phyloP scores from a whole-genome alignment of 1,140 invertebrate species.

The Diachasmimorpha longicaudata region DNA sequence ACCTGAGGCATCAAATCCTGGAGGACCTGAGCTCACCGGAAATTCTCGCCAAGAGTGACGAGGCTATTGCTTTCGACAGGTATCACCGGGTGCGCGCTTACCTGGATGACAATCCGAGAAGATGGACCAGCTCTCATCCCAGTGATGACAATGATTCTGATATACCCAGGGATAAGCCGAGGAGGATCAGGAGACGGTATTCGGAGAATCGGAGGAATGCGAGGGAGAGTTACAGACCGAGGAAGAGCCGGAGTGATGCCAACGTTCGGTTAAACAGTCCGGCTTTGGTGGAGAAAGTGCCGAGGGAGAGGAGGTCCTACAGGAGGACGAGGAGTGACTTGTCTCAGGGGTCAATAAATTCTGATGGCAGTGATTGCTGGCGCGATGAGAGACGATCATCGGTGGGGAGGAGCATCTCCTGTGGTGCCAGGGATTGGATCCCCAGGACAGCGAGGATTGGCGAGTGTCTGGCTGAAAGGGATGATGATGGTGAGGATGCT shows the following conservation, averaged over 20 bases:
- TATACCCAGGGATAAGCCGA: conserved; percentile 11
- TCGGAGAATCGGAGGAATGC: conserved; percentile 20
- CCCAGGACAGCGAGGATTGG: background rate
- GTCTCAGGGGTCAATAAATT: conserved; percentile 26
- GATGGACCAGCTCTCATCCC: background rate
- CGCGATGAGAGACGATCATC: too few relatives aligned
- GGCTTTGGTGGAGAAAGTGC: background rate
- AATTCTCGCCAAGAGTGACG: conserved; percentile 29
- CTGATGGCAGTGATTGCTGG: background rate
- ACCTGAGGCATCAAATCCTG: conserved; percentile 46
- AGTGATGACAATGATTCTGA: background rate
- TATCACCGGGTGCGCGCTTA: conserved; percentile 44
- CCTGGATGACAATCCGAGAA: conserved; percentile 31
- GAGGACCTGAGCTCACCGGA: conserved; percentile 36
- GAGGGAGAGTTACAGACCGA: conserved; percentile 16
- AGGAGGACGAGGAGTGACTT: conserved; percentile 54
- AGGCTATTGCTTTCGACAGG: conserved; percentile 36
- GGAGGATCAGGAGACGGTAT: conserved; percentile 45
- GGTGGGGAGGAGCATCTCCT: conserved; percentile 12
- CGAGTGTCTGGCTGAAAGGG: too few relatives aligned
- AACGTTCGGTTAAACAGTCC: conserved; percentile 10
- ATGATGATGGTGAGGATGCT: too few relatives aligned
- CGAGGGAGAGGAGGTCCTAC: conserved; percentile 36
- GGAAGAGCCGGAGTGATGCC: conserved; percentile 49
- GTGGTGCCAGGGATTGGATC: background rate